Conservation (phyloP, 23 tunicate genomes). For the Trididemnum nubilum region DNA sequence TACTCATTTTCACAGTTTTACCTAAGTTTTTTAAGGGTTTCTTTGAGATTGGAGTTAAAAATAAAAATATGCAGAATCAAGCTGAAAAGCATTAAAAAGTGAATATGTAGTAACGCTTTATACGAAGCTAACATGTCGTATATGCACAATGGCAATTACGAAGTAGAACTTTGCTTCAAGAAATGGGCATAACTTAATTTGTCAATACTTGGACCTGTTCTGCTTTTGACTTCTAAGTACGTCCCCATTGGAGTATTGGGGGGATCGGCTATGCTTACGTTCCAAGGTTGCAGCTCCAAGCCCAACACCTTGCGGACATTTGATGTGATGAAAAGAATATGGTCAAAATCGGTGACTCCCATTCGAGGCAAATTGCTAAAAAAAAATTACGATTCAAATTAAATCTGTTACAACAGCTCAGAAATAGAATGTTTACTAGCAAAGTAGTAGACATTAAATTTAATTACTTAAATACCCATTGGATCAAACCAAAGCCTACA, state of each 20-base stretch:
- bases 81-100: too few species aligned
- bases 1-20: too few species aligned
- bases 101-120: too few species aligned
- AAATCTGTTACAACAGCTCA: too few species aligned
- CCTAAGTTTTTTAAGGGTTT: too few species aligned
- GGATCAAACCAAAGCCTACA: too few species aligned
- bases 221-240: slow-evolving; percentile 67
- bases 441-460: background rate
- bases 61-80: too few species aligned
- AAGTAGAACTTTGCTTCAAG: slow-evolving; percentile 47
- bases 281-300: slow-evolving; percentile 65
- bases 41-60: too few species aligned
- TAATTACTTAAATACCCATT: too few species aligned
- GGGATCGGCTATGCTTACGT: slow-evolving; percentile 69
- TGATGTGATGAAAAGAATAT: slow-evolving; percentile 69
- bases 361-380: slow-evolving; percentile 74
- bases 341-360: slow-evolving; percentile 88
- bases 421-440: too few species aligned
- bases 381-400: slow-evolving; percentile 29
- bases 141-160: too few species aligned
- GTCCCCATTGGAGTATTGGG: slow-evolving; percentile 56
- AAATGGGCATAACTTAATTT: slow-evolving; percentile 74
- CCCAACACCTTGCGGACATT: slow-evolving; percentile 66
- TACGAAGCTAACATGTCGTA: too few species aligned
- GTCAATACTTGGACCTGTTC: slow-evolving; percentile 80